phyloP scores from a whole-genome alignment of 2,888 invertebrate genomes.

The Melinopterus prodromus region DNA sequence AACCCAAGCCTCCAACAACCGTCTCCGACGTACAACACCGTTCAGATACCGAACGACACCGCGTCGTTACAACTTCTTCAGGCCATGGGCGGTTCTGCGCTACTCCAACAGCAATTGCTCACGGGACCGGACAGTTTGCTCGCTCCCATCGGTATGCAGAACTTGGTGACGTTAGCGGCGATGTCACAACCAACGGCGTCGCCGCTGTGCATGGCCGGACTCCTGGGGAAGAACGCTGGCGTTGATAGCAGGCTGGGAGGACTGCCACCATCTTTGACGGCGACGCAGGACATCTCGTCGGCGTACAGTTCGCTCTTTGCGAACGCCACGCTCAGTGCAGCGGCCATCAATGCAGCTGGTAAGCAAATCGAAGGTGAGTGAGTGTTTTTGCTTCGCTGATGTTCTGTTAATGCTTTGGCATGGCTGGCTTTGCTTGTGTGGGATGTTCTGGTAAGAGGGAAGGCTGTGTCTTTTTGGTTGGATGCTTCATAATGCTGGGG shows the following conservation, averaged over 20 bases:
- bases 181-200: slow-evolving; percentile 71
- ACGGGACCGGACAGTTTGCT: slow-evolving; percentile 64
- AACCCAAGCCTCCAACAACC: slow-evolving; percentile 68
- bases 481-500: no score
- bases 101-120: slow-evolving; percentile 54
- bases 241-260: slow-evolving; percentile 54
- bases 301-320: slow-evolving; percentile 70
- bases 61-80: slow-evolving; percentile 56
- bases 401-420: no score
- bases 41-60: slow-evolving; percentile 64
- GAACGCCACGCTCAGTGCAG: slow-evolving; percentile 77
- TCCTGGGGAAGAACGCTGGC: slow-evolving; percentile 61
- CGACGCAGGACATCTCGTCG: slow-evolving; percentile 69
- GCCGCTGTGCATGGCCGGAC: slow-evolving; percentile 62
- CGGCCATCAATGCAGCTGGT: slow-evolving; percentile 74
- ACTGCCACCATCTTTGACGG: slow-evolving; percentile 67
- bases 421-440: no score
- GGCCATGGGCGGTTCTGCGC: slow-evolving; percentile 53
- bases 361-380: slow-evolving; percentile 89
- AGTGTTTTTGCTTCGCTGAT: neutral
- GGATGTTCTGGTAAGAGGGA: no score
- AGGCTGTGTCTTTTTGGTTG: no score
- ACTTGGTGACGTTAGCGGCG: slow-evolving; percentile 88
- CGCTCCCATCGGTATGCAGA: slow-evolving; percentile 89
- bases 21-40: slow-evolving; percentile 72